A percentile compares a stretch with the other conserved stretches of the same genome.
Evolutionary conservation across 2,797 vertebrate genomes (phyloP).

Genomic region (Acrocephalus scirpaceus): DNA sequence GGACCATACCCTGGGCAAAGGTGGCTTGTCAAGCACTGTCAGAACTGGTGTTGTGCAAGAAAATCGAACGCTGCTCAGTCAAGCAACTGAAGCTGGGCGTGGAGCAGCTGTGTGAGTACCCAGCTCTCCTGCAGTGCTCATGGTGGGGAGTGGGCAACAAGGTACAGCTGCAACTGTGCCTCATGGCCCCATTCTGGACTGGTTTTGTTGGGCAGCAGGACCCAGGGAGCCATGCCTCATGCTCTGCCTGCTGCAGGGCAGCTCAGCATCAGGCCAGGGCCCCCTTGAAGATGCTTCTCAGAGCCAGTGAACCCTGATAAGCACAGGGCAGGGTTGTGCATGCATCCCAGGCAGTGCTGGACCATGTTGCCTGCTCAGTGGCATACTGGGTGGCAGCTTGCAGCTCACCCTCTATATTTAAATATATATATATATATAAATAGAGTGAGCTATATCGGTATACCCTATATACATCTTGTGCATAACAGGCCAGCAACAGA

Average conservation of each 20-base stretch:
- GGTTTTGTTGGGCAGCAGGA: neutral
- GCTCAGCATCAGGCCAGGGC: accelerated
- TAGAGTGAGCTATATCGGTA: neutral
- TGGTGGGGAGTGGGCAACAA: neutral
- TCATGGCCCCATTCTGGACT: neutral
- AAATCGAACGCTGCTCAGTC: neutral
- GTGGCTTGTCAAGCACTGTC: neutral
- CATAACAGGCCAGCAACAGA: neutral
- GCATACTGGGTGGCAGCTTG: neutral
- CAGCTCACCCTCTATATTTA: neutral
- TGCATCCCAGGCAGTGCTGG: neutral
- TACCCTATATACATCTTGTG: neutral
- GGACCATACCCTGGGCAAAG: neutral
- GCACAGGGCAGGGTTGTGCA: neutral
- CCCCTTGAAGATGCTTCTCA: neutral
- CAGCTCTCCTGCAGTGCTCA: accelerated
- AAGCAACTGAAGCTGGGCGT: neutral
- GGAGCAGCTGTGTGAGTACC: neutral
- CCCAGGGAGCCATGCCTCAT: neutral
- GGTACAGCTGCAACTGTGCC: accelerated
- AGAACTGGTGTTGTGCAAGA: neutral
- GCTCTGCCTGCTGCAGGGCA: neutral
- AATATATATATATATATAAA: neutral
- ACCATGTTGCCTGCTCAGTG: neutral
- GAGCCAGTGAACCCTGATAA: neutral